Evolutionary conservation across 2,113 vertebrate genomes (phyloP).

Genomic region (Pandion haliaetus): DNA sequence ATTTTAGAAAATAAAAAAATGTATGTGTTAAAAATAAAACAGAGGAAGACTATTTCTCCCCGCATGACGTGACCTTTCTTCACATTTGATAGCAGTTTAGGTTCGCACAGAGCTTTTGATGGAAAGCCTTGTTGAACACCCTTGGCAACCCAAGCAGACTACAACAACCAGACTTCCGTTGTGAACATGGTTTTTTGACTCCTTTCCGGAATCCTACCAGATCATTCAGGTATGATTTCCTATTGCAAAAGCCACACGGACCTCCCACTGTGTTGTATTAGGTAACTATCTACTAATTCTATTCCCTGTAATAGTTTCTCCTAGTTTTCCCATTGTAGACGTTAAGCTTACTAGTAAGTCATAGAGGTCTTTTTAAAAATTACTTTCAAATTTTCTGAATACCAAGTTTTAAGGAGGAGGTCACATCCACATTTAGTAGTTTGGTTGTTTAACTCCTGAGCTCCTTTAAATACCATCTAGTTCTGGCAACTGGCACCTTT

Average conservation of each 20-base stretch:
- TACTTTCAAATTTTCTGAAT: neutral
- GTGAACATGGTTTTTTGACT: neutral
- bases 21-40: neutral
- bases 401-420: neutral
- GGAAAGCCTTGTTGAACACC: neutral
- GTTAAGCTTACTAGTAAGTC: neutral
- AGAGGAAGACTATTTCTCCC: neutral
- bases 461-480: neutral
- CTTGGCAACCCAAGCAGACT: neutral
- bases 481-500: neutral
- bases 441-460: neutral
- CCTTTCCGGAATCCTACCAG: neutral
- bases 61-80: neutral
- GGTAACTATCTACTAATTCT: neutral
- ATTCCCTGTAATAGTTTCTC: neutral
- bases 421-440: neutral
- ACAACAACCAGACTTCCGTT: neutral
- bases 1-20: neutral
- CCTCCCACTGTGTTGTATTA: neutral
- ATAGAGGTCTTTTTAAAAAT: neutral
- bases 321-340: neutral
- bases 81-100: neutral
- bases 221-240: neutral
- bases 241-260: neutral
- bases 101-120: neutral